Conservation (phyloP, 2,888 invertebrate genomes). For the Synergus umbraculus region DNA sequence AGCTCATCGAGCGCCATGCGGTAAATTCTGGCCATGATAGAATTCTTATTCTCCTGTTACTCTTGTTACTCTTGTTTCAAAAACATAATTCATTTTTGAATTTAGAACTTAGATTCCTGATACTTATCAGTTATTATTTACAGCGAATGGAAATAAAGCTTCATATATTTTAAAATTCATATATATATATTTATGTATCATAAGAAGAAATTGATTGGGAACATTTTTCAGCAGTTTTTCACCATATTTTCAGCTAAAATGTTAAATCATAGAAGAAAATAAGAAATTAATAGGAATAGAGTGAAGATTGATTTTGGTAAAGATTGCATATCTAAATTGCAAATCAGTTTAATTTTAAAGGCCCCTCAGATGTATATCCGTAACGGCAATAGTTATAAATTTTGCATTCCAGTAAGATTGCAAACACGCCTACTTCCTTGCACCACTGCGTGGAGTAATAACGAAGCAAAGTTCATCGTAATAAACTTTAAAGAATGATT, state of each 20-base stretch:
- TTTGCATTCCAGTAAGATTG: constrained; percentile 33
- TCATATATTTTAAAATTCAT: not conserved
- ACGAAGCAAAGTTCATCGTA: constrained; percentile 36
- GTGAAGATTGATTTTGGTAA: not conserved
- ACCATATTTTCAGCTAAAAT: too few species aligned
- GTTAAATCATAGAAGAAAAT: too few species aligned
- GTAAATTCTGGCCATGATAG: not conserved
- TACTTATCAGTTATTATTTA: not conserved
- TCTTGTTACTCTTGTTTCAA: not conserved
- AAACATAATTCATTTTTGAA: constrained; percentile 2
- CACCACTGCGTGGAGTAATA: not conserved
- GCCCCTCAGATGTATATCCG: not conserved
- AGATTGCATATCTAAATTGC: constrained; percentile 28
- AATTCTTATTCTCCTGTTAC: not conserved
- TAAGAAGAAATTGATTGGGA: not conserved
- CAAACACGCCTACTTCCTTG: constrained; percentile 37
- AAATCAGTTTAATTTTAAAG: constrained; percentile 12
- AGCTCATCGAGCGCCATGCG: constrained; percentile 26
- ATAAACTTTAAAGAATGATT: constrained; percentile 21
- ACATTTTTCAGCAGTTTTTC: not conserved
- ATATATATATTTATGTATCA: not conserved
- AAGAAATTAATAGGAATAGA: not conserved
- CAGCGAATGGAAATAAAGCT: not conserved
- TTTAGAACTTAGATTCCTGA: not conserved
- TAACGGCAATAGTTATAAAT: constrained; percentile 31